Percentiles rank a stretch among this genome's conserved stretches.
Evolutionary conservation across 2,113 vertebrate species (phyloP).

Genomic region (Bostrychus sinensis): DNA sequence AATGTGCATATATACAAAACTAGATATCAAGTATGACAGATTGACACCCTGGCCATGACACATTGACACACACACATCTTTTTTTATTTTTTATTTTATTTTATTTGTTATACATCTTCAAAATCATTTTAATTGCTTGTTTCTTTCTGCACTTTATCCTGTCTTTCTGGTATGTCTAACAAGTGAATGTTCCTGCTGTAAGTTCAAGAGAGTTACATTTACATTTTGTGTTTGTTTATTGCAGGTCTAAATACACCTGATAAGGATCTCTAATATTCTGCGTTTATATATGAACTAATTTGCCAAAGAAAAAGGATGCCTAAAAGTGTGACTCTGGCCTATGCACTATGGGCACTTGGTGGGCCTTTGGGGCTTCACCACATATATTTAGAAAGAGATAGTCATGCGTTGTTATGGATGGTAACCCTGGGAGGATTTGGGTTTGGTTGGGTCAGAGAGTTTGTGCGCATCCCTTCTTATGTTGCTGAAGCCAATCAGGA

Average conservation of each 20-base stretch:
- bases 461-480: slow-evolving; percentile 85
- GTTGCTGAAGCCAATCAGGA: slow-evolving; percentile 81
- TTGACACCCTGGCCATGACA: too few relatives aligned
- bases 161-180: not conserved
- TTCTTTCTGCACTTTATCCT: not conserved
- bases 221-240: slow-evolving; percentile 1
- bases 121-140: too few relatives aligned
- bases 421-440: slow-evolving; percentile 89
- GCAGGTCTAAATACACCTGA: slow-evolving; percentile 26
- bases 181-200: not conserved
- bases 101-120: too few relatives aligned
- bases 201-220: not conserved
- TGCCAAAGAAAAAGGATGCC: slow-evolving; percentile 75
- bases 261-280: slow-evolving; percentile 29
- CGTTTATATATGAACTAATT: slow-evolving; percentile 22
- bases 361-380: slow-evolving; percentile 90
- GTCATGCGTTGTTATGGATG: slow-evolving; percentile 90
- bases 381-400: slow-evolving; percentile 89
- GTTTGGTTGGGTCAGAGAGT: slow-evolving; percentile 86
- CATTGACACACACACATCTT: too few relatives aligned
- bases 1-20: too few relatives aligned
- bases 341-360: slow-evolving; percentile 87
- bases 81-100: too few relatives aligned
- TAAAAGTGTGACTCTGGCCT: slow-evolving; percentile 83
- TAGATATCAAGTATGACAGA: too few relatives aligned